phyloP scores from a whole-genome alignment of 2,888 invertebrate species.

The Phaedon cochleariae region DNA sequence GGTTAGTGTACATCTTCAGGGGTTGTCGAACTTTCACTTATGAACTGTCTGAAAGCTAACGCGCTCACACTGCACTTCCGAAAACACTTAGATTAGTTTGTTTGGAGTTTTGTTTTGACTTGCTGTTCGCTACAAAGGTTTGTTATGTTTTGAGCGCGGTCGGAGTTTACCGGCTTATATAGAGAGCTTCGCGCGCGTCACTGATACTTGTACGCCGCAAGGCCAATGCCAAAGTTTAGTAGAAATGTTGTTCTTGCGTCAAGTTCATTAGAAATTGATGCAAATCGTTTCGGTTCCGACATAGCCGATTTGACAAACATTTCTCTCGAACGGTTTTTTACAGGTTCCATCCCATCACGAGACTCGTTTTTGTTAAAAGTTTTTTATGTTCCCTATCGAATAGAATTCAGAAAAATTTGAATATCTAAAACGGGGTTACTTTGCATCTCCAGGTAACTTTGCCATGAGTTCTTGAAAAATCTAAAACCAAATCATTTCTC shows the following conservation, averaged over 20 bases:
- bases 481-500: no score
- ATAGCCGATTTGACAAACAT: background rate
- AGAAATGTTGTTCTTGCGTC: constrained; percentile 11
- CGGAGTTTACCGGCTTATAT: background rate
- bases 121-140: background rate
- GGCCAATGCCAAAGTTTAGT: constrained; percentile 17
- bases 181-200: background rate
- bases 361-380: no score
- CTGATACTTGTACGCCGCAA: constrained; percentile 8
- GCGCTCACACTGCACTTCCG: background rate
- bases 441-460: no score
- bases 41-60: background rate
- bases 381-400: no score
- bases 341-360: no score
- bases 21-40: background rate
- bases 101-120: background rate
- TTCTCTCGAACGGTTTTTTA: background rate
- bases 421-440: no score
- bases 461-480: no score
- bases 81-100: no score
- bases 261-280: background rate
- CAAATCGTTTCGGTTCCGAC: background rate
- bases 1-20: constrained; percentile 73
- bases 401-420: no score
- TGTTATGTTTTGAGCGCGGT: background rate